These are phyloP conservation scores for Hirtodrosophila confusa DNA, from an alignment of 2,888 invertebrate species.

Conservation along the genomic window DNA sequence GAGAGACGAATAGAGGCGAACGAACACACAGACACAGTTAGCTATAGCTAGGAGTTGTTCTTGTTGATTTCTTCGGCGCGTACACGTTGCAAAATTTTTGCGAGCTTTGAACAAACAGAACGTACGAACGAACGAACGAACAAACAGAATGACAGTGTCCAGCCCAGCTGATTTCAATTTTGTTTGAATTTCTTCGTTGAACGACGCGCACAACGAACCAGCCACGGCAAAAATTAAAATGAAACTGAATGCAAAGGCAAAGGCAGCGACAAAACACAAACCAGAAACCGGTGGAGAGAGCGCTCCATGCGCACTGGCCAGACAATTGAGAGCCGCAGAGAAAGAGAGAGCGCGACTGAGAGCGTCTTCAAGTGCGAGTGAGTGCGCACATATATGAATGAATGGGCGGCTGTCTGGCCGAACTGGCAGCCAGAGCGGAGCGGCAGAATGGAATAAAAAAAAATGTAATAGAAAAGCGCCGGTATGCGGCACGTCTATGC, in stretches of 20 bases:
- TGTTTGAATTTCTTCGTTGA: constrained; percentile 45
- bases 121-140: constrained; percentile 75
- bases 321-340: constrained; percentile 21
- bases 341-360: constrained; percentile 19
- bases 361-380: constrained; percentile 31
- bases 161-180: constrained; percentile 56
- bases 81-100: constrained; percentile 58
- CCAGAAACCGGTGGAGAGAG: constrained; percentile 52
- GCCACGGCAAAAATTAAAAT: constrained; percentile 70
- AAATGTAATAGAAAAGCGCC: constrained; percentile 63
- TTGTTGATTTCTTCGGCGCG: constrained; percentile 44
- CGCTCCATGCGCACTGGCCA: constrained; percentile 40
- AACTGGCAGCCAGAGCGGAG: constrained; percentile 35
- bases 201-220: constrained; percentile 62
- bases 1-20: constrained; percentile 48
- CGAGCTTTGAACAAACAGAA: constrained; percentile 64
- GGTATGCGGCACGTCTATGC: constrained; percentile 51
- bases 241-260: constrained; percentile 61
- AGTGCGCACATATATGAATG: constrained; percentile 40
- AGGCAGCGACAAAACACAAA: constrained; percentile 52
- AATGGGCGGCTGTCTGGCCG: constrained; percentile 54
- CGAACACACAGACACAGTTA: constrained; percentile 41
- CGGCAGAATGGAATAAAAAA: constrained; percentile 30
- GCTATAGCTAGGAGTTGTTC: constrained; percentile 19
- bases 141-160: constrained; percentile 50